Evolutionary conservation across 2,797 vertebrate species (phyloP).

Genomic region (Jordanella pulchra): DNA sequence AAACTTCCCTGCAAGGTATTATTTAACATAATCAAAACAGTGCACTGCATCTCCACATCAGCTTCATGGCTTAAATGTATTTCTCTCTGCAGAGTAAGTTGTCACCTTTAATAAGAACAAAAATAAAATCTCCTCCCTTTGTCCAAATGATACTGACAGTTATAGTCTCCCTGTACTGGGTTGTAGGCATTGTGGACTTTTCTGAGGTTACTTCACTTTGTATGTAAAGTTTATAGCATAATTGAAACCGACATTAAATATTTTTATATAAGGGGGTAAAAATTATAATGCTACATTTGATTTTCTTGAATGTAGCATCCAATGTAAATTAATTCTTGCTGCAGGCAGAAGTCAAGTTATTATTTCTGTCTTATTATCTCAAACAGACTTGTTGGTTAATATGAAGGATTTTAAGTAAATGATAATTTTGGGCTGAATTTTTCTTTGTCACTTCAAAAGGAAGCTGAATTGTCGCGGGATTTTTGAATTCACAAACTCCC

Average conservation of each 20-base stretch:
- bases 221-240: background rate
- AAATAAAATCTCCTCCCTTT: constrained; percentile 25
- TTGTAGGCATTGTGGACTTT: constrained; percentile 5
- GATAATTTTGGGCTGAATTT: too few relatives aligned
- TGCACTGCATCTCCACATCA: constrained; percentile 27
- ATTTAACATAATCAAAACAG: constrained; percentile 39
- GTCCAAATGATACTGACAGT: constrained; percentile 7
- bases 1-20: constrained; percentile 43
- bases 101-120: constrained; percentile 32
- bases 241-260: background rate
- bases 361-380: too few relatives aligned
- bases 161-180: background rate
- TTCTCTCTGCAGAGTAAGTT: constrained; percentile 16
- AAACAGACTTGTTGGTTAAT: too few relatives aligned
- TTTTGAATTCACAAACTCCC: too few relatives aligned
- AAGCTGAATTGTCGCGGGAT: too few relatives aligned
- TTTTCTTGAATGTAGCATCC: background rate
- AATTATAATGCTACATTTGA: background rate
- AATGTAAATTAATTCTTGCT: background rate
- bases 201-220: constrained; percentile 1
- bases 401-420: too few relatives aligned
- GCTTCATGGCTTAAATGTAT: constrained; percentile 20
- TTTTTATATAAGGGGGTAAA: background rate
- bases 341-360: too few relatives aligned
- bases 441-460: too few relatives aligned